Evolutionary conservation across 1,140 invertebrate species (phyloP).

Genomic region (Neoseiulus cucumeris): DNA sequence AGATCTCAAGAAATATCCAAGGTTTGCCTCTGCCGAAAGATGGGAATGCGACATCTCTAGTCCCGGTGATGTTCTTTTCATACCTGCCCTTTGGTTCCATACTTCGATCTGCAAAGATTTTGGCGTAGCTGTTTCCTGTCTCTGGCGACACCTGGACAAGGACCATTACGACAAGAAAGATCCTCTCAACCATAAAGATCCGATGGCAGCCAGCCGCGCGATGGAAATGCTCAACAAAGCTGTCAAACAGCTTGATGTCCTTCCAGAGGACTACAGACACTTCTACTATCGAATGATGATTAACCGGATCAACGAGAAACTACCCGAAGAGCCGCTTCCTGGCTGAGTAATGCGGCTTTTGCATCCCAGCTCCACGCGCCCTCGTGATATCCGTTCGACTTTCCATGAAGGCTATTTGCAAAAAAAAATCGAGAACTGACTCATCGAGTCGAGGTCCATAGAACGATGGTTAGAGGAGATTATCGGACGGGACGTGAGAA

Average conservation of each 20-base stretch:
- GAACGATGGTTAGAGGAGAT: too few relatives aligned
- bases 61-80: conserved; percentile 1
- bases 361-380: too few relatives aligned
- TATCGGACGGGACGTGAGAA: too few relatives aligned
- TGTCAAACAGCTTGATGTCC: not conserved
- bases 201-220: not conserved
- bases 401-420: too few relatives aligned
- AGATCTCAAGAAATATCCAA: not conserved
- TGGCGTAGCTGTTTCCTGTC: conserved; percentile 2
- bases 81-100: not conserved
- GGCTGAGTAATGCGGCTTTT: not conserved
- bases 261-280: not conserved
- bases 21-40: not conserved
- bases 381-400: too few relatives aligned
- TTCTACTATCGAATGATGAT: conserved; percentile 10
- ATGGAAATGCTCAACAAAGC: not conserved
- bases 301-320: not conserved
- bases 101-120: conserved; percentile 4
- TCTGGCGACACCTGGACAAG: not conserved
- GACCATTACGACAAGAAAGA: conserved; percentile 10
- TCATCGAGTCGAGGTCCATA: too few relatives aligned
- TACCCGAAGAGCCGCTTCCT: not conserved
- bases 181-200: not conserved
- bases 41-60: conserved; percentile 1
- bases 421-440: too few relatives aligned